These are phyloP conservation scores for Ischnus inquisitorius DNA, from an alignment of 2,888 invertebrate species.

Conservation along the genomic window DNA sequence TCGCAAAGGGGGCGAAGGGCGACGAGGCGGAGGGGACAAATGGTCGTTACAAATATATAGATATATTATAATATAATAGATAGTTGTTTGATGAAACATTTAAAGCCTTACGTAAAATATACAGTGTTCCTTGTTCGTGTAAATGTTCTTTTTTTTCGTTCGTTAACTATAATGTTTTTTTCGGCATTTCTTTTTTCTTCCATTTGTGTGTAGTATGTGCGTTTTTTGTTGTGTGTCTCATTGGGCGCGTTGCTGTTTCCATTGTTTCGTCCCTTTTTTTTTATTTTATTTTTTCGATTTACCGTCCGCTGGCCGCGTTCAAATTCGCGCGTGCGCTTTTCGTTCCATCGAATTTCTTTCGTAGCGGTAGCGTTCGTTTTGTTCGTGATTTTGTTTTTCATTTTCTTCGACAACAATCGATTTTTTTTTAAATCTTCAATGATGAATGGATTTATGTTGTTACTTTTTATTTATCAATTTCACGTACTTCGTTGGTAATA, in stretches of 20 bases:
- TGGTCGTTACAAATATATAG: conserved; percentile 83
- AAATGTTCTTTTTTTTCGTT: conserved; percentile 56
- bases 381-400: conserved; percentile 8
- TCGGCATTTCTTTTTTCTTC: conserved; percentile 44
- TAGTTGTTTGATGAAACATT: conserved; percentile 84
- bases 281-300: no score
- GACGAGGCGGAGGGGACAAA: conserved; percentile 70
- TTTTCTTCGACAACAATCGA: not conserved
- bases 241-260: conserved; percentile 49
- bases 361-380: conserved; percentile 20
- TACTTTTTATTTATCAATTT: conserved; percentile 3
- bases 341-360: no score
- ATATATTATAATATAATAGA: conserved; percentile 83
- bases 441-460: not conserved
- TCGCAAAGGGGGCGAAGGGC: conserved; percentile 64
- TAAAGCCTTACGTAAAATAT: conserved; percentile 85
- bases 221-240: conserved; percentile 55
- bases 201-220: conserved; percentile 52
- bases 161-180: conserved; percentile 43
- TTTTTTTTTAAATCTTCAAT: conserved; percentile 17
- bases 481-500: conserved; percentile 21
- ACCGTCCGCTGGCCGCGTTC: conserved; percentile 9
- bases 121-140: conserved; percentile 78
- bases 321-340: conserved; percentile 47
- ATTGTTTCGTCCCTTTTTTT: conserved; percentile 39